Evolutionary conservation across 2,797 vertebrate genomes (phyloP).

Genomic region (Aselliscus stoliczkanus): DNA sequence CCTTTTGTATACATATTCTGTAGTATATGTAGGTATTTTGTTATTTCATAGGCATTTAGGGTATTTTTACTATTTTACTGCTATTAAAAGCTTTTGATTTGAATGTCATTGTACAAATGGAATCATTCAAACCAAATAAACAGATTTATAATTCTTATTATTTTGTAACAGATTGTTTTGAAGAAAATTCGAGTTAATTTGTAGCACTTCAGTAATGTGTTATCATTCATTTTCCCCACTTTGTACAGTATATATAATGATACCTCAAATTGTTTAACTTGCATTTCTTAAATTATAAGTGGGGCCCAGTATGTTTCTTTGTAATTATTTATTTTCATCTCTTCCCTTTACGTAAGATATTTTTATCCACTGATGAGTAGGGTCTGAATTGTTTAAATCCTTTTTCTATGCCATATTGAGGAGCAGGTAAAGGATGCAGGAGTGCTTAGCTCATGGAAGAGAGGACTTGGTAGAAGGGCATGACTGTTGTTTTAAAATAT

Average conservation of each 20-base stretch:
- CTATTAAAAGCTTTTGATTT: slow-evolving; percentile 31
- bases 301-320: neutral
- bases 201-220: neutral
- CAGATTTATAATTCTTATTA: neutral
- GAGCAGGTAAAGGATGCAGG: neutral
- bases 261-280: neutral
- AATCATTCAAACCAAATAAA: neutral
- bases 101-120: neutral
- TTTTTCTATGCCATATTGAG: neutral
- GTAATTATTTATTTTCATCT: slow-evolving; percentile 22
- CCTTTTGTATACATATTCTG: neutral
- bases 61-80: neutral
- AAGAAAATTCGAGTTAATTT: slow-evolving; percentile 11
- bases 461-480: neutral
- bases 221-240: neutral
- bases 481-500: neutral
- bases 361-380: neutral
- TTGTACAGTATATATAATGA: neutral
- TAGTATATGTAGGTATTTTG: neutral
- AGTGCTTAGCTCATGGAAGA: neutral
- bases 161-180: slow-evolving; percentile 14
- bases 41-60: slow-evolving; percentile 9
- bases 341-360: neutral
- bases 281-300: neutral
- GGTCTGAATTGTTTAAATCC: neutral